phyloP scores from a whole-genome alignment of 2,113 vertebrate genomes.

The Scytalopus superciliaris region DNA sequence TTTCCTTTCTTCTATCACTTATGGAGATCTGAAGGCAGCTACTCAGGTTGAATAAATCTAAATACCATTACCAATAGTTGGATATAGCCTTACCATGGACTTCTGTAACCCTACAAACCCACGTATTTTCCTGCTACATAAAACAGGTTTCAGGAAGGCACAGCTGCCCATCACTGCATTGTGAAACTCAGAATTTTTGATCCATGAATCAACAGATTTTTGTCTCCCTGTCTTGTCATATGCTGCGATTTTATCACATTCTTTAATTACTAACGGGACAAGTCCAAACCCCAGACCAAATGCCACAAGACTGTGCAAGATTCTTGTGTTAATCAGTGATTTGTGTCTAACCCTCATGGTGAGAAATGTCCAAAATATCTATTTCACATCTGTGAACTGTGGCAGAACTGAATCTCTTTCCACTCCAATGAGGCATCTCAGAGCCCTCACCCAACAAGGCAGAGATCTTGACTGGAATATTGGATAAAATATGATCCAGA shows the following conservation, averaged over 20 bases:
- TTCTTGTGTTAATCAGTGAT: background rate
- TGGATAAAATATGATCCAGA: background rate
- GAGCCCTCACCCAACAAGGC: background rate
- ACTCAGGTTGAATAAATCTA: conserved; percentile 62
- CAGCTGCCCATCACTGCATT: background rate
- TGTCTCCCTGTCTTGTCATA: conserved; percentile 5
- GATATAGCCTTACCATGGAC: background rate
- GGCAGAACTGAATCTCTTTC: background rate
- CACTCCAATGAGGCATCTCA: background rate
- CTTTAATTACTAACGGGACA: background rate
- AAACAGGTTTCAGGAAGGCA: background rate
- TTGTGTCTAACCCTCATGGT: background rate
- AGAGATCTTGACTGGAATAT: background rate
- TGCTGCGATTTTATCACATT: conserved; percentile 8
- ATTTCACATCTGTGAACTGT: background rate
- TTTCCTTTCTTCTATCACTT: conserved; percentile 42
- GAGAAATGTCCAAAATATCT: background rate
- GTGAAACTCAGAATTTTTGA: background rate
- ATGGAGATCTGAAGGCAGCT: background rate
- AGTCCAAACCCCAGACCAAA: background rate
- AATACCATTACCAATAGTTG: conserved; percentile 42
- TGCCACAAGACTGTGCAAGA: background rate
- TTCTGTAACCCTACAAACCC: background rate
- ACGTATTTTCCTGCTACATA: background rate
- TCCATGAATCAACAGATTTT: conserved; percentile 6